Base-by-base conservation (phyloP, 2,113 vertebrate species). In the Mus spicilegus region DNA sequence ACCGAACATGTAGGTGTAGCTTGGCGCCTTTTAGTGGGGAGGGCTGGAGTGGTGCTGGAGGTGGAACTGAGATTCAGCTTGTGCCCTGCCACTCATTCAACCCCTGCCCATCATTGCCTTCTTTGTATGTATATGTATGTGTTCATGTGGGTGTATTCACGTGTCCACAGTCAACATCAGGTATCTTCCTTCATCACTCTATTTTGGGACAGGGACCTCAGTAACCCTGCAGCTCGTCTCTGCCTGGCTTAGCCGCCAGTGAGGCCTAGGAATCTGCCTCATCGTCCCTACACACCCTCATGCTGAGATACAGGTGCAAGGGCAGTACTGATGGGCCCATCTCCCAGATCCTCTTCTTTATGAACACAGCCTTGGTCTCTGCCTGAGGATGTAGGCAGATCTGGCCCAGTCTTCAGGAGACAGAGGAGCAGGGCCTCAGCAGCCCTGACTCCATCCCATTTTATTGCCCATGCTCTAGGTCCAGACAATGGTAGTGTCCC, bases 391-490 rank as follows among this genome's bases (percentile, higher is more conserved):
- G 22, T 33, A 22, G 30, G 51, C 0, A 3, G 6, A 58, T 58
- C 39, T 19, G 2, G 6, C 75, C n/a, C 20, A 33, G 16, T 39
- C 65, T 70, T 10, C 19, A 3, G 7, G 63, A 36, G 54, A 54
- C 24, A 0, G 7, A 8, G 49, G 4, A 13, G n/a, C 20, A 69
- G 54, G 11, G 28, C 7, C 39, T 4, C 42, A 72, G 69, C 19
- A 24, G 3, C 1, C 17, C 36, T 6, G 24, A 20, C n/a, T 51
- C 9, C 30, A 16, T 5, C 13, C 85, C 30, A 1, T 11, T 3
- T 16, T 5, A 63, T 20, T 22, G 28, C 42, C 77, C n/a, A 14
- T 5, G 1, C 49, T 49, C 36, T 8, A 22, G 70, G 30, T 42
- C n/a, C 93, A n/a, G 16, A 13, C 2, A 65, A 30, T 36, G 33